Evolutionary conservation across 1,140 invertebrate genomes (phyloP).

Genomic region (Drosophila willistoni): DNA sequence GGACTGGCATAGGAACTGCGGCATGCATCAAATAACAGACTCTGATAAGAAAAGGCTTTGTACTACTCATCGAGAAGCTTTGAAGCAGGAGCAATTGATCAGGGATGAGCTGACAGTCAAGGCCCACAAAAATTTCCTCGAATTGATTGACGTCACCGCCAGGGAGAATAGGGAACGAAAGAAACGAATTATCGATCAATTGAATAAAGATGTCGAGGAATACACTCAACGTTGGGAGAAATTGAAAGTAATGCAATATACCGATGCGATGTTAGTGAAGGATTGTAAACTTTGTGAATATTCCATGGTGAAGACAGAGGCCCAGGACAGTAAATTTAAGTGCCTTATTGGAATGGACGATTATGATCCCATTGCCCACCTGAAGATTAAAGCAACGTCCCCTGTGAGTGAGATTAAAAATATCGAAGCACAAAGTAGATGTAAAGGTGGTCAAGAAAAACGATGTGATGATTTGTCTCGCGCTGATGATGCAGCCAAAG

Average conservation of each 20-base stretch:
- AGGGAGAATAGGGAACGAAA: not conserved
- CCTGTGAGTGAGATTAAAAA: not conserved
- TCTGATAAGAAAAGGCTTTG: constrained; percentile 4
- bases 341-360: constrained; percentile 1
- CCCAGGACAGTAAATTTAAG: not conserved
- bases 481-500: not conserved
- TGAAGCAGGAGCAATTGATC: constrained; percentile 19
- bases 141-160: constrained; percentile 18
- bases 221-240: constrained; percentile 29
- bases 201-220: constrained; percentile 37
- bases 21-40: not conserved
- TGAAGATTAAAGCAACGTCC: not conserved
- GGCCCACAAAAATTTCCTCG: constrained; percentile 27
- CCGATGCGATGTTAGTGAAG: constrained; percentile 23
- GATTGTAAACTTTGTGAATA: constrained; percentile 29
- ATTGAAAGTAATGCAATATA: constrained; percentile 17
- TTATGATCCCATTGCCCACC: not conserved
- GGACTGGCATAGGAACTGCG: constrained; percentile 13
- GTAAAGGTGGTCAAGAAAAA: not conserved
- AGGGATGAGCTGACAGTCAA: constrained; percentile 34
- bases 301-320: constrained; percentile 17
- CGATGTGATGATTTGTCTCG: not conserved
- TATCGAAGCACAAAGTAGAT: not conserved
- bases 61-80: constrained; percentile 8
- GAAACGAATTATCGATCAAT: constrained; percentile 26